A percentile compares a stretch with the other conserved stretches of the same genome.
These are phyloP conservation scores for Tetragnatha versicolor DNA, from an alignment of 1,140 invertebrate species.

Conservation along the genomic window DNA sequence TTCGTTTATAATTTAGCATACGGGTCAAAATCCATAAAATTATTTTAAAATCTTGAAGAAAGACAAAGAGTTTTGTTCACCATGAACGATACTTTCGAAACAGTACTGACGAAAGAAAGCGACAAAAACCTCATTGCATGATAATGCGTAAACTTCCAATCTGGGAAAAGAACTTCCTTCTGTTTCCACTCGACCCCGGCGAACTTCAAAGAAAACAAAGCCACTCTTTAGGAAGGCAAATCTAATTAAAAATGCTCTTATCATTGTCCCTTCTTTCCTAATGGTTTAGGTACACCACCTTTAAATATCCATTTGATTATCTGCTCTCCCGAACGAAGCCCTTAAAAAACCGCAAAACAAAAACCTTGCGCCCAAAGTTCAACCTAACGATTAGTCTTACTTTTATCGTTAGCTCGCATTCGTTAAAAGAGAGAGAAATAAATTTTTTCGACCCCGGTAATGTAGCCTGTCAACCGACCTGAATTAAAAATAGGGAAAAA, in stretches of 20 bases:
- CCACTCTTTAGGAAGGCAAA: neutral
- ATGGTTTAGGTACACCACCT: conserved; percentile 14
- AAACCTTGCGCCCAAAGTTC: conserved; percentile 19
- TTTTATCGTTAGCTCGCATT: conserved; percentile 4
- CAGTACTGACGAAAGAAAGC: too few species aligned
- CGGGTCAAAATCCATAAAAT: too few species aligned
- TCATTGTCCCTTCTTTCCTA: conserved; percentile 18
- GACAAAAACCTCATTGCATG: too few species aligned
- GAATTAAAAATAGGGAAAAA: conserved; percentile 51
- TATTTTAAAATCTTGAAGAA: too few species aligned
- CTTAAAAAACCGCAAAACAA: neutral
- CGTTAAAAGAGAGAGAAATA: neutral
- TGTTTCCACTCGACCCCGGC: too few species aligned
- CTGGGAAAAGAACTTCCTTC: too few species aligned
- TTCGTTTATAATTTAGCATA: too few species aligned
- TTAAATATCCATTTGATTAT: conserved; percentile 49
- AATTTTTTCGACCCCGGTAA: neutral
- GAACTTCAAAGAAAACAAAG: neutral
- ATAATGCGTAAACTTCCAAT: too few species aligned
- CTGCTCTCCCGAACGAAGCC: neutral
- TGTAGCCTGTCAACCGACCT: conserved; percentile 29
- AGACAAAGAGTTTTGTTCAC: too few species aligned
- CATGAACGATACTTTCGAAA: too few species aligned
- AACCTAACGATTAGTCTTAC: conserved; percentile 38
- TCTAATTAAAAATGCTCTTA: conserved; percentile 29